These are phyloP conservation scores for Stegostoma tigrinum DNA, from an alignment of 2,113 vertebrate species.

Conservation along the genomic window DNA sequence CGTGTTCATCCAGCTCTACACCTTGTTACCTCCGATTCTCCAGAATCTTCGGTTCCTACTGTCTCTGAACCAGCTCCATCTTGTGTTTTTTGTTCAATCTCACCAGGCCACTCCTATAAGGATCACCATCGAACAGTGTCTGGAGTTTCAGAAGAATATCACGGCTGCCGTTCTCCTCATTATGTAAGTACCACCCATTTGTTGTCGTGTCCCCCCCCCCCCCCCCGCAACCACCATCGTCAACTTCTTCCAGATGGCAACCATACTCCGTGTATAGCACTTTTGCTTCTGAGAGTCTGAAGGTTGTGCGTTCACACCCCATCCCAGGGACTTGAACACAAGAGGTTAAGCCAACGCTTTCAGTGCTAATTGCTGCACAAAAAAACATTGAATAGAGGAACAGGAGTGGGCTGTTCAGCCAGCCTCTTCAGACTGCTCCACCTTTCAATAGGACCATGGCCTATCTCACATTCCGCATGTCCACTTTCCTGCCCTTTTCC, in stretches of 20 bases:
- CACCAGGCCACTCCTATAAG: conserved; percentile 49
- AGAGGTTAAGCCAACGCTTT: background rate
- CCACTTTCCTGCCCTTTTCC: too few species aligned
- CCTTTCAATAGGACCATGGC: background rate
- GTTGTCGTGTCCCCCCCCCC: background rate
- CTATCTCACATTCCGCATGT: too few species aligned
- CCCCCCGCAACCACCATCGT: too few species aligned
- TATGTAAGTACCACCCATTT: conserved; percentile 55
- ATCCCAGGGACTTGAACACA: too few species aligned
- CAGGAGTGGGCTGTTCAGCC: background rate
- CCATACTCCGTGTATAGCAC: too few species aligned
- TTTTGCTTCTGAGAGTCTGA: background rate
- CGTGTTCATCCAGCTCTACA: too few species aligned
- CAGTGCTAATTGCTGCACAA: background rate
- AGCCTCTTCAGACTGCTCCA: background rate
- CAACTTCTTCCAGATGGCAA: background rate
- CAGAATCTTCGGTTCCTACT: too few species aligned
- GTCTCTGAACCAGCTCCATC: too few species aligned
- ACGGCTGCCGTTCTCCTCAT: conserved; percentile 60
- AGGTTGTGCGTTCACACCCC: background rate
- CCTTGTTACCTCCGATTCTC: too few species aligned
- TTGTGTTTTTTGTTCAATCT: conserved; percentile 14
- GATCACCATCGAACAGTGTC: conserved; percentile 50
- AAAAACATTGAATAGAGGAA: background rate
- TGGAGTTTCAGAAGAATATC: conserved; percentile 53